These are phyloP conservation scores for Galeopsomyia nigrocyanea DNA, from an alignment of 2,888 invertebrate genomes.

Conservation along the genomic window DNA sequence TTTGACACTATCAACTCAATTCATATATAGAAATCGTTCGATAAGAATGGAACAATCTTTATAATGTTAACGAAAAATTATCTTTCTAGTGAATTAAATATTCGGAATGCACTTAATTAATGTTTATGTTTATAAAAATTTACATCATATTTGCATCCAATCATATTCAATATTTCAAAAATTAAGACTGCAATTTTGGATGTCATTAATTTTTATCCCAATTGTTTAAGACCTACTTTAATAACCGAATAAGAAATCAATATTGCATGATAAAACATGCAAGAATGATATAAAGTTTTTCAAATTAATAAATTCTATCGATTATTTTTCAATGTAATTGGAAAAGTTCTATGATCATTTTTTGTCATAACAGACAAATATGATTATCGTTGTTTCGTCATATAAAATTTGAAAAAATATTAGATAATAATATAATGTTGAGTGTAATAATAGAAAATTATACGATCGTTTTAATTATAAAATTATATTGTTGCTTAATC, in stretches of 20 bases:
- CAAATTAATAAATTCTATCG: no score
- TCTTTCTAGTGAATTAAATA: conserved; percentile 16
- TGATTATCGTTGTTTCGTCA: background rate
- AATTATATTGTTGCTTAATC: conserved; percentile 32
- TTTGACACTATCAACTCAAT: conserved; percentile 1
- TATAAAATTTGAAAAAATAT: conserved; percentile 14
- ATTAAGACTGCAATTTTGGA: no score
- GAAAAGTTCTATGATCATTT: background rate
- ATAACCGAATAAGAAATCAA: no score
- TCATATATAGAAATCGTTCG: conserved; percentile 14
- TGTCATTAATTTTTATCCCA: no score
- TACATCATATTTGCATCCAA: no score
- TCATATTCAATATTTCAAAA: no score
- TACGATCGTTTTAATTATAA: background rate
- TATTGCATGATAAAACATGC: no score
- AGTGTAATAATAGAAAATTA: conserved; percentile 2
- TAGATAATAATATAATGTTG: background rate
- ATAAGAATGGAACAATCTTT: conserved; percentile 29
- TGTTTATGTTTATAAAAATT: no score
- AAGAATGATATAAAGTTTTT: no score
- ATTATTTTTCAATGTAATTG: no score
- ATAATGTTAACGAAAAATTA: conserved; percentile 1
- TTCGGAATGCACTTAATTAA: background rate
- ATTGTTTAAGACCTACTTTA: no score
- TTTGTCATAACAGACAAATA: conserved; percentile 1